Conservation (phyloP, 1,140 invertebrate genomes). For the Tetramorium alpestre region DNA sequence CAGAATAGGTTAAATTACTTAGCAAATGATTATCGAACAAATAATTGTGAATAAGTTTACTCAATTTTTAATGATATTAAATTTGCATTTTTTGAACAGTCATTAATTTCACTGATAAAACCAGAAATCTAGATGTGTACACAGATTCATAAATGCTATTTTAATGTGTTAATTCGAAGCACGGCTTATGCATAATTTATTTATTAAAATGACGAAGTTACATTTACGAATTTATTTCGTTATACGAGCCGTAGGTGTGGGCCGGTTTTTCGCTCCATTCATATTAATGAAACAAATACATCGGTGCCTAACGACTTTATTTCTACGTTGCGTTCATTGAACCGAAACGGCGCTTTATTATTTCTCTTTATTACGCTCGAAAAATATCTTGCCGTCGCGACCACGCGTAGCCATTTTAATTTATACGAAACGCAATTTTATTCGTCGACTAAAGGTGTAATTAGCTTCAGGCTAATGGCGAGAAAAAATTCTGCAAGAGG, state of each 20-base stretch:
- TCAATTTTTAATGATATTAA: neutral
- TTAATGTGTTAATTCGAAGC: neutral
- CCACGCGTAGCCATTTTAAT: constrained; percentile 66
- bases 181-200: neutral
- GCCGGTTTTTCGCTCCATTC: neutral
- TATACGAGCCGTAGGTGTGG: neutral
- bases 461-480: constrained; percentile 66
- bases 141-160: neutral
- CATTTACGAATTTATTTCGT: constrained; percentile 23
- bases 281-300: constrained; percentile 55
- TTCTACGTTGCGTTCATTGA: constrained; percentile 35
- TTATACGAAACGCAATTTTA: constrained; percentile 62
- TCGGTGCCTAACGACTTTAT: constrained; percentile 28
- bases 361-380: constrained; percentile 61
- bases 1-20: neutral
- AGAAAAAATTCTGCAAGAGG: constrained; percentile 51
- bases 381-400: constrained; percentile 58
- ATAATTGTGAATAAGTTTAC: neutral
- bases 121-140: neutral
- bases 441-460: constrained; percentile 67
- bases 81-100: constrained; percentile 9
- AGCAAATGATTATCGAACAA: neutral
- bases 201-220: constrained; percentile 45
- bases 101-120: constrained; percentile 30
- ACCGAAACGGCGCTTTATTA: constrained; percentile 47